These are phyloP conservation scores for Parnassius mnemosyne DNA, from an alignment of 2,888 invertebrate species.

Conservation along the genomic window DNA sequence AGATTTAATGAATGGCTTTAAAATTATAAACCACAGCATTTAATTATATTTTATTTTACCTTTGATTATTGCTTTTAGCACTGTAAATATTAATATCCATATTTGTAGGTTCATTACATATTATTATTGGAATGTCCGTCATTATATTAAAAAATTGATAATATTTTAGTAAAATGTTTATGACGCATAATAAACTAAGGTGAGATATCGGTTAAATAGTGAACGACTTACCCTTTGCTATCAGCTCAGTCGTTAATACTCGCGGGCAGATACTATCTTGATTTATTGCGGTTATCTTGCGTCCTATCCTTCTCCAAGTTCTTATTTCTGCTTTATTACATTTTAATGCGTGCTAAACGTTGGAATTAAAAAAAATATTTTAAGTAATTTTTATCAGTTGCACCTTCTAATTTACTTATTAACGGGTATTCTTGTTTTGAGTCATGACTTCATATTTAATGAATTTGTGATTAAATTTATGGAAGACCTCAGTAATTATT, in stretches of 20 bases:
- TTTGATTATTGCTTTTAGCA: slow-evolving; percentile 72
- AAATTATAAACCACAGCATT: slow-evolving; percentile 69
- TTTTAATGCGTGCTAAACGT: not conserved
- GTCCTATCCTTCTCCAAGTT: slow-evolving; percentile 31
- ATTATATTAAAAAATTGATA: not conserved
- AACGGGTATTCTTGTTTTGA: too few species aligned
- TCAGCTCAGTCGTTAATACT: slow-evolving; percentile 62
- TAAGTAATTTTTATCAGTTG: not conserved
- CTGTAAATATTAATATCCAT: slow-evolving; percentile 54
- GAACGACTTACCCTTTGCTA: slow-evolving; percentile 64
- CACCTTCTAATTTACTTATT: not conserved
- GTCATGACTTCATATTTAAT: not conserved
- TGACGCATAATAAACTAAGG: slow-evolving; percentile 14
- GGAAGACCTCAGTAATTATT: slow-evolving; percentile 53
- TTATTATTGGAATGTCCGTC: slow-evolving; percentile 26
- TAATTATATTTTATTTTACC: slow-evolving; percentile 67
- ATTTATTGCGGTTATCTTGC: slow-evolving; percentile 72
- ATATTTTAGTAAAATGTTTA: slow-evolving; percentile 10
- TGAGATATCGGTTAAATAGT: slow-evolving; percentile 40
- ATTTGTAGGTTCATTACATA: slow-evolving; percentile 28
- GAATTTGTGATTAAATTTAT: slow-evolving; percentile 6
- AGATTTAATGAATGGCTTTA: slow-evolving; percentile 75
- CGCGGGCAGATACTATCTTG: slow-evolving; percentile 72
- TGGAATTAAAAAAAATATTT: not conserved
- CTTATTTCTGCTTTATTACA: not conserved